These are phyloP conservation scores for Phymastichus coffea DNA, from an alignment of 1,140 invertebrate genomes.

Conservation along the genomic window DNA sequence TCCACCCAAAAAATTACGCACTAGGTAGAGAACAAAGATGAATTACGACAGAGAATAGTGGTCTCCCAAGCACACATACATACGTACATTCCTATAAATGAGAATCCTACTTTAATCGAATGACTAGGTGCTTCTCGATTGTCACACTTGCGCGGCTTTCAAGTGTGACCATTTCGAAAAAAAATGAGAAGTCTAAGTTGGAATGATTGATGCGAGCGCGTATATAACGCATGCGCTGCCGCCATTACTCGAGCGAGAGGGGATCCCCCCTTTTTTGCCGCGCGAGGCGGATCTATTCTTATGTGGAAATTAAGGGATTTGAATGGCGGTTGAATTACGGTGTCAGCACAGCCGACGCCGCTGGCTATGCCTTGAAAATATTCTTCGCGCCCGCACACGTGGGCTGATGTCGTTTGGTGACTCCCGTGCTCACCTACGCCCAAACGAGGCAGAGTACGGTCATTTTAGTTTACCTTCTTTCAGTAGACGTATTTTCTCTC, in stretches of 20 bases:
- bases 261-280: too few species aligned
- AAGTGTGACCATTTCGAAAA: slow-evolving; percentile 4
- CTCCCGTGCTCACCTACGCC: background rate
- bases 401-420: background rate
- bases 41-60: background rate
- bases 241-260: too few species aligned
- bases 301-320: slow-evolving; percentile 16
- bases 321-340: slow-evolving; percentile 13
- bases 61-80: background rate
- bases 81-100: too few species aligned
- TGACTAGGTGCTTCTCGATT: slow-evolving; percentile 23
- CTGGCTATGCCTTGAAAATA: background rate
- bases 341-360: background rate
- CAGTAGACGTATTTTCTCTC: too few species aligned
- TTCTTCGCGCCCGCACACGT: background rate
- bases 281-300: slow-evolving; percentile 7
- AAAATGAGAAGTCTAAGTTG: slow-evolving; percentile 9
- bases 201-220: slow-evolving; percentile 21
- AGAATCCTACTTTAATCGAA: slow-evolving; percentile 24
- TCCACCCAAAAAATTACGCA: too few species aligned
- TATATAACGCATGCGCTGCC: too few species aligned
- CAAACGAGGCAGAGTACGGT: background rate
- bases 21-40: slow-evolving; percentile 22
- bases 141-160: slow-evolving; percentile 9
- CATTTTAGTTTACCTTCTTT: too few species aligned